Evolutionary conservation across 2,113 vertebrate species (phyloP).

Genomic region (Setophaga coronata): DNA sequence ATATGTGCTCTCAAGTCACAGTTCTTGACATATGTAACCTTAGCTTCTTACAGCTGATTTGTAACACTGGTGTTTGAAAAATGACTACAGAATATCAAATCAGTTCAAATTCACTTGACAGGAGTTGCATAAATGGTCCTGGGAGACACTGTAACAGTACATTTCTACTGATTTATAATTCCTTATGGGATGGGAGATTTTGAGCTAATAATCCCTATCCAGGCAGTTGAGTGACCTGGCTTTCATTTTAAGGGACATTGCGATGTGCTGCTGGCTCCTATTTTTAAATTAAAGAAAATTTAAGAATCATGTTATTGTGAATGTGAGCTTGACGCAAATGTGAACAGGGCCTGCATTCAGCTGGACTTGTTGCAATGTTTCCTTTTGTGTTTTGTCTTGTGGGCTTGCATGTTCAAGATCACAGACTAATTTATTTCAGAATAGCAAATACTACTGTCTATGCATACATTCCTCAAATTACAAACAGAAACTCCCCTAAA

Average conservation of each 20-base stretch:
- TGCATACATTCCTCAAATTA: not conserved
- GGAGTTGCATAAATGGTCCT: not conserved
- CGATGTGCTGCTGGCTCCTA: not conserved
- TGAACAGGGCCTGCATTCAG: not conserved
- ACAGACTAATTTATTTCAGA: not conserved
- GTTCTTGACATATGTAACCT: not conserved
- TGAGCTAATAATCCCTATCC: not conserved
- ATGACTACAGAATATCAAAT: not conserved
- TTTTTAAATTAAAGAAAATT: not conserved
- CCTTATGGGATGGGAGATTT: not conserved
- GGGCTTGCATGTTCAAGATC: not conserved
- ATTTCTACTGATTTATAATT: not conserved
- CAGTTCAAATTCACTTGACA: not conserved
- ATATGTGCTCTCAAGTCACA: not conserved
- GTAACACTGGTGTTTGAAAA: constrained; percentile 1
- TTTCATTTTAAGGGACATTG: not conserved
- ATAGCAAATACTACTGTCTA: not conserved
- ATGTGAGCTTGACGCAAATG: not conserved
- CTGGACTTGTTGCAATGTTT: not conserved
- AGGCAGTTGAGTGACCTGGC: not conserved
- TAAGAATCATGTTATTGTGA: not conserved
- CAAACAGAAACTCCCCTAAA: not conserved
- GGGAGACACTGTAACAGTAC: not conserved
- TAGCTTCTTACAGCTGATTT: not conserved
- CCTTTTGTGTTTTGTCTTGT: not conserved